Base-by-base conservation (phyloP, 2,797 vertebrate genomes). In the Limosa lapponica region DNA sequence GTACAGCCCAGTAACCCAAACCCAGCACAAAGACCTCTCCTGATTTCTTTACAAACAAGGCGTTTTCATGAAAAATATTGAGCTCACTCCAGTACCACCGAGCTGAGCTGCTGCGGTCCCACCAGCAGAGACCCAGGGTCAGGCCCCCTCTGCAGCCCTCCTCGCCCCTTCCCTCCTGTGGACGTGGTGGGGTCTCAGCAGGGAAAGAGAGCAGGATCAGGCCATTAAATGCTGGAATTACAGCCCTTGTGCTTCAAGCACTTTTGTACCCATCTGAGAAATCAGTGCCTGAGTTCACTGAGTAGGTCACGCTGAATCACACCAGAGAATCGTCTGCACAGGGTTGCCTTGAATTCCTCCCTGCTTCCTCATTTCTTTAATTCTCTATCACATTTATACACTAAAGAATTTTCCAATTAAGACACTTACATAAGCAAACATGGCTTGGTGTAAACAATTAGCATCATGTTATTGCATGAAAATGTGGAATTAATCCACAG, bases 361-460 rank as follows among this genome's bases (percentile, higher is more conserved):
- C 4, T 59, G 80, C 87, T 92, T 94, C 84, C 86, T 91, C 81
- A 55, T 92, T 95, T 94, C 74, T 96, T 93, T 91, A 96, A 90
- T 96, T 90, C 52, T 91, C 73, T 87, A 81, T 83, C 86, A 89
- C 81, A 94, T 94, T 89, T 87, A 69, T 65, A 92, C 96, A 75
- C 79, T 55, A 87, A 96, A 95, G 89, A 96, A 93, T 96, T 97
- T 96, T 97, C 93, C 91, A 97, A 75, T 96, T 97, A 96, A 79
- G 82, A 83, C 44, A 97, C 94, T 97, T 91, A 90, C 91, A 96
- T 89, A 93, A 96, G 86, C 78, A 97, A 97, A 93, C 73, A 36
- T 87, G 79, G 48, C 87, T 97, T 95, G 96, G 75, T 95, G 95
- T 88, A 96, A 97, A 96, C 95, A 97, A 96, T 87, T 88, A 95